Conservation (phyloP, 2,888 invertebrate genomes). For the Trissoscelio sp. region DNA sequence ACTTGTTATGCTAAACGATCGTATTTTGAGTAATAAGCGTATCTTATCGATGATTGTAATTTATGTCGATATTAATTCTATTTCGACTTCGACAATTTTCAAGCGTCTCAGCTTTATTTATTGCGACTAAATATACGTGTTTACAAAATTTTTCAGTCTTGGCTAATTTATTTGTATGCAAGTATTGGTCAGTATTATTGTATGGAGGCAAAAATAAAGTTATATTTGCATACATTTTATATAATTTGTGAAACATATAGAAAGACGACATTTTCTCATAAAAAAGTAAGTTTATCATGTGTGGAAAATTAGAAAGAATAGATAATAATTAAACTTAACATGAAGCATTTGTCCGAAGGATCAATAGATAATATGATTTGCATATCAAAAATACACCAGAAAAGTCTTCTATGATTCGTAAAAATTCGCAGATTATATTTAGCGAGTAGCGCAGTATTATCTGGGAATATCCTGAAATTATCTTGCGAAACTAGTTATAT, state of each 20-base stretch:
- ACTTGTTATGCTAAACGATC: conserved; percentile 66
- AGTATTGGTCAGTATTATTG: conserved; percentile 10
- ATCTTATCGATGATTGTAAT: conserved; percentile 68
- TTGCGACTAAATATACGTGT: conserved; percentile 57
- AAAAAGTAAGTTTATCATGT: too few species aligned
- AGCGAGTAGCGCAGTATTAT: conserved; percentile 29
- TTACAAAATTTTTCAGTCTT: conserved; percentile 40
- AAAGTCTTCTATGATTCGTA: not conserved
- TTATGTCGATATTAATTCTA: conserved; percentile 68
- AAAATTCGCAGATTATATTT: conserved; percentile 38
- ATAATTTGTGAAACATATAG: not conserved
- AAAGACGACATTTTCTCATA: too few species aligned
- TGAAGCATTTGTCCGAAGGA: too few species aligned
- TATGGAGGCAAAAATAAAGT: conserved; percentile 1
- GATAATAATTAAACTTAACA: too few species aligned
- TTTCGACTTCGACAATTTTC: conserved; percentile 45
- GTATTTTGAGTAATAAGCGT: conserved; percentile 67
- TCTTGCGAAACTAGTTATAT: conserved; percentile 57
- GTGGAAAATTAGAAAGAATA: too few species aligned
- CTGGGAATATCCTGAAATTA: conserved; percentile 55
- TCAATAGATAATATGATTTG: conserved; percentile 31
- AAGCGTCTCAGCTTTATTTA: conserved; percentile 50
- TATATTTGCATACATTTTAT: conserved; percentile 17
- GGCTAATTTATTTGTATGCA: conserved; percentile 19
- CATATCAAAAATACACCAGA: conserved; percentile 23